Base-by-base conservation (phyloP, 92 coral and sea anemone genomes). In the Epizoanthus scotinus region DNA sequence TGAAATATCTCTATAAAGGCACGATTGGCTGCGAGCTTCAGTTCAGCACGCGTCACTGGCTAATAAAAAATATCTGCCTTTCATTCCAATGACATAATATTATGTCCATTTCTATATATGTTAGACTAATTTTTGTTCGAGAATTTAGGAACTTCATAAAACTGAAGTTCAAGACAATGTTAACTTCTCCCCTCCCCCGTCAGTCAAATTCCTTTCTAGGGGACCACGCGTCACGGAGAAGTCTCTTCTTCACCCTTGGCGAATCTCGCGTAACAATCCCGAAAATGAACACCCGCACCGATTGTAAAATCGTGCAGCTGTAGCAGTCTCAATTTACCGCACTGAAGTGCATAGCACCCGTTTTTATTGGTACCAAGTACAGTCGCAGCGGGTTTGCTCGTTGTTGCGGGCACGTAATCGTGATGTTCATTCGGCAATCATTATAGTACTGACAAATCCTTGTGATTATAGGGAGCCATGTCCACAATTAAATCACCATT, bases 151-250 rank as follows among this genome's bases (percentile, higher is more conserved):
- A 8, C 55, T 67, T 59, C 81, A 59, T 75, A 59, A 38, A 75
- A 75, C 68, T 75, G 81, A 75, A 67, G 63, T 34, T 27, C 29
- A 38, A 15, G 9, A 22, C 26, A 38, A 40, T 17, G n/a, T 68
- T 22, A 6, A 36, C n/a, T 6, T 2, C 21, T 36, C 21, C 28
- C 38, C 42, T 4, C n/a, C 24, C 67, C 21, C 36, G 38, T 28
- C 14, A 25, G 5, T 44, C 50, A 6, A 10, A 22, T n/a, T 74
- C 40, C 20, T 21, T 8, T 55, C 12, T 58, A 15, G 19, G 22
- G 24, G 44, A n/a, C 12, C 6, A 21, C n/a, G 54, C n/a, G 79
- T 9, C 7, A 67, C 31, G 3, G 24, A 3, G 10, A 2, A 13
- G 68, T 20, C 21, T 17, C 71, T 10, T 19, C 44, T 38, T 40